Conservation (phyloP, 1,140 invertebrate species). For the Nasonia giraulti region DNA sequence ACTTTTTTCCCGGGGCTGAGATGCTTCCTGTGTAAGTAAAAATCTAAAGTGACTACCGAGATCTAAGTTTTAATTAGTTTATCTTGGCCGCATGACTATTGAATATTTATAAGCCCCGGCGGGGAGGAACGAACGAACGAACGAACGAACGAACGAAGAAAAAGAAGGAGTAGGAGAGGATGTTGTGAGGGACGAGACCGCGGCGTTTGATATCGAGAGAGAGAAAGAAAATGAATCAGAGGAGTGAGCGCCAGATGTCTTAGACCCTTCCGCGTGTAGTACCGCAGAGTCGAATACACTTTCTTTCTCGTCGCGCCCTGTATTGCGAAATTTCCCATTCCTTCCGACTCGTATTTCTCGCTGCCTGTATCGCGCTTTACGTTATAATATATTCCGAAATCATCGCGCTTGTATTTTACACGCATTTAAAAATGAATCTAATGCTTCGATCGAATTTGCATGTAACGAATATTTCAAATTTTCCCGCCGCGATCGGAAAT, state of each 20-base stretch:
- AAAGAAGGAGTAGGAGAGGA: slow-evolving; percentile 46
- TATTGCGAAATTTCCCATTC: slow-evolving; percentile 37
- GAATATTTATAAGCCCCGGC: slow-evolving; percentile 73
- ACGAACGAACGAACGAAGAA: slow-evolving; percentile 51
- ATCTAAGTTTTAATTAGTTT: slow-evolving; percentile 77
- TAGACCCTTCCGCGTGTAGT: not conserved
- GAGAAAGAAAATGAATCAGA: slow-evolving; percentile 51
- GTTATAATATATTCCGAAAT: no score
- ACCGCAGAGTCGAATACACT: slow-evolving; percentile 7
- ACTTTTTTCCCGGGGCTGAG: slow-evolving; percentile 70
- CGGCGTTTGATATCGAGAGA: slow-evolving; percentile 15
- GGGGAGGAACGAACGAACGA: not conserved
- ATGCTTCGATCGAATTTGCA: not conserved
- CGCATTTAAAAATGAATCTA: no score
- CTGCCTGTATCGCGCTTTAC: not conserved
- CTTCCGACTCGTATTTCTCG: slow-evolving; percentile 21
- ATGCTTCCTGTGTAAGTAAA: slow-evolving; percentile 76
- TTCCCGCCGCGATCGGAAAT: not conserved
- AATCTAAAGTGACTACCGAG: slow-evolving; percentile 76
- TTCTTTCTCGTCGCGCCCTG: not conserved
- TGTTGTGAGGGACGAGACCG: slow-evolving; percentile 35
- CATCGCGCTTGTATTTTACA: no score
- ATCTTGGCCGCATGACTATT: slow-evolving; percentile 76
- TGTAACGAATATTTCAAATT: not conserved
- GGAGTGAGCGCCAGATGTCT: slow-evolving; percentile 47